These are phyloP conservation scores for Agonum fuliginosum DNA, from an alignment of 2,888 invertebrate genomes.

Conservation along the genomic window DNA sequence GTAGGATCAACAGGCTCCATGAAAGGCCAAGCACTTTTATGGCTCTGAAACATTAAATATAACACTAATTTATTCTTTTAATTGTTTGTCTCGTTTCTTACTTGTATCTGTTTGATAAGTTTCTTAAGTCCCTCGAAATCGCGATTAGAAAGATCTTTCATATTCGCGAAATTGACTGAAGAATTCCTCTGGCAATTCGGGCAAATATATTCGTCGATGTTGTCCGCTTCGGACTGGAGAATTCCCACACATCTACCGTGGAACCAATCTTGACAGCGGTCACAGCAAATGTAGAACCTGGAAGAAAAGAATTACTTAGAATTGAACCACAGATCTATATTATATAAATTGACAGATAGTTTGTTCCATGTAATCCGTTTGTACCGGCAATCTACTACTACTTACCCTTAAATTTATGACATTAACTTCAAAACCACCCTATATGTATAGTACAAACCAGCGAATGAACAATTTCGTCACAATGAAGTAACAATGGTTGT, in stretches of 20 bases:
- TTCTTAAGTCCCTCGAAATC: conserved; percentile 90
- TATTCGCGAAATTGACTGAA: conserved; percentile 91
- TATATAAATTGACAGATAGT: no score
- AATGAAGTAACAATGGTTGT: no score
- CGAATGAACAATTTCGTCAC: no score
- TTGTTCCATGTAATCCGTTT: no score
- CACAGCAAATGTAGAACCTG: conserved; percentile 99
- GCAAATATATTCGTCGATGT: conserved; percentile 96
- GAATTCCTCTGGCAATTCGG: conserved; percentile 95
- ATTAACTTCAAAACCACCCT: no score
- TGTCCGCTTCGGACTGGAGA: conserved; percentile 93
- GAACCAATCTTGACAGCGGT: conserved; percentile 99
- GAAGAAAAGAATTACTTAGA: no score
- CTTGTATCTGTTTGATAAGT: conserved; percentile 92
- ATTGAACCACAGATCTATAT: no score
- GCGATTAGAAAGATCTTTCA: conserved; percentile 86
- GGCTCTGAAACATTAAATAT: conserved; percentile 76
- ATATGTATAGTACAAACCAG: no score
- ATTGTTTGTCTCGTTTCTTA: conserved; percentile 70
- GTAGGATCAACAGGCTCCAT: conserved; percentile 97
- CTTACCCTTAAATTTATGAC: no score
- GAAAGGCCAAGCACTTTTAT: conserved; percentile 98
- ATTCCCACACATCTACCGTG: conserved; percentile 98
- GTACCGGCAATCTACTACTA: no score
- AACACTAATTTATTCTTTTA: conserved; percentile 60